phyloP scores from a whole-genome alignment of 30 jellyfish, hydroid and myxozoan species.

The Turritopsis rubra region DNA sequence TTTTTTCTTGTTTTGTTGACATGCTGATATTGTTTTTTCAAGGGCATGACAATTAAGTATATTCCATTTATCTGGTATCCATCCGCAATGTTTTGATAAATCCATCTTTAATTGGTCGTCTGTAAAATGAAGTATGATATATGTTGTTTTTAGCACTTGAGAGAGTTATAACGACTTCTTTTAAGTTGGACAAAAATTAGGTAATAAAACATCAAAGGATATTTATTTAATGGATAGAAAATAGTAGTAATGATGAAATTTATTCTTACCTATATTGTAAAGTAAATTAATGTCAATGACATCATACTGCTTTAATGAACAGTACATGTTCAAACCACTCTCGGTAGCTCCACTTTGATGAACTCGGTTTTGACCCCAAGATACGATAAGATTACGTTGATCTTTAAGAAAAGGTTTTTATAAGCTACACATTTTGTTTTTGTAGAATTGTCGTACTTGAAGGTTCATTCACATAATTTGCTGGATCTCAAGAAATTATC shows the following conservation, averaged over 20 bases:
- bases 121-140: neutral
- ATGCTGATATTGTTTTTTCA: neutral
- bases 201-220: no score
- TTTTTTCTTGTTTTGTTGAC: neutral
- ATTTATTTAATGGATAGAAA: no score
- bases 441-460: no score
- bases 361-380: slow-evolving; percentile 11
- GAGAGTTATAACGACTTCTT: no score
- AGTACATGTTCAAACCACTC: neutral
- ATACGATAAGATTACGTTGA: neutral
- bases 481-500: no score
- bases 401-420: neutral
- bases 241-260: no score
- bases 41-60: neutral
- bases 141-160: no score
- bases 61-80: neutral
- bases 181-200: no score
- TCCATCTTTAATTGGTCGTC: neutral
- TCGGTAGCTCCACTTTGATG: neutral
- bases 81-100: neutral
- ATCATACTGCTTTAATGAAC: neutral
- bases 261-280: neutral
- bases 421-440: no score
- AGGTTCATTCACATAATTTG: no score
- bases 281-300: neutral